Conservation (phyloP, 1,140 invertebrate genomes). For the Triops cancriformis region DNA sequence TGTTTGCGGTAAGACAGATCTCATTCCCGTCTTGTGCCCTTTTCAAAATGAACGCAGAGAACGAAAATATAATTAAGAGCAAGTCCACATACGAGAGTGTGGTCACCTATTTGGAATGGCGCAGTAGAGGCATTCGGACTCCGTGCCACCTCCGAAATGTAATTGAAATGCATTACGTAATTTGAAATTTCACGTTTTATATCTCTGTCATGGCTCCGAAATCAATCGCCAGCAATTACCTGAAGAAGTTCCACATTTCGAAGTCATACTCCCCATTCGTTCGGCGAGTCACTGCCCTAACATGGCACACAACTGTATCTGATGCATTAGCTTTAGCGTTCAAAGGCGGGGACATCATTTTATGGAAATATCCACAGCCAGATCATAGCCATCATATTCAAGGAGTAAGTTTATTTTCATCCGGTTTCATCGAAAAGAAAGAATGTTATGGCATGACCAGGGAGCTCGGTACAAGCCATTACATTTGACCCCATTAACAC, state of each 20-base stretch:
- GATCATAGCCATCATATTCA: constrained; percentile 34
- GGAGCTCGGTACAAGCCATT: constrained; percentile 38
- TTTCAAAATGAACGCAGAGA: too few relatives aligned
- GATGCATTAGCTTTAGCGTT: constrained; percentile 36
- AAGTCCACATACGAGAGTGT: too few relatives aligned
- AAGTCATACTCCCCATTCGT: constrained; percentile 37
- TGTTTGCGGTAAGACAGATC: too few relatives aligned
- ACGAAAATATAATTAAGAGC: too few relatives aligned
- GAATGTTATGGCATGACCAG: constrained; percentile 36
- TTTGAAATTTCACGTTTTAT: neutral
- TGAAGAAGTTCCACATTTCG: constrained; percentile 34
- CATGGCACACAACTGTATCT: constrained; percentile 37
- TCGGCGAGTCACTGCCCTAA: constrained; percentile 37
- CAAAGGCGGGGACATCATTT: constrained; percentile 39
- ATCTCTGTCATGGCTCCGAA: constrained; percentile 19
- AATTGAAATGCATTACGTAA: neutral
- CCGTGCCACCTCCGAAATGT: neutral
- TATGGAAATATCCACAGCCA: constrained; percentile 35
- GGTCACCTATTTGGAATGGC: neutral
- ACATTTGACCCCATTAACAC: constrained; percentile 36
- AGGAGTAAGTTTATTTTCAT: constrained; percentile 33
- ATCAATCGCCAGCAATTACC: constrained; percentile 30
- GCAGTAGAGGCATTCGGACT: neutral
- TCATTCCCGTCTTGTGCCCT: too few relatives aligned
- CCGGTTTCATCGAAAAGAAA: neutral